A percentile compares a stretch with the other conserved stretches of the same genome.
Evolutionary conservation across 1,140 invertebrate genomes (phyloP).

Genomic region (Himalopsyche phryganea): DNA sequence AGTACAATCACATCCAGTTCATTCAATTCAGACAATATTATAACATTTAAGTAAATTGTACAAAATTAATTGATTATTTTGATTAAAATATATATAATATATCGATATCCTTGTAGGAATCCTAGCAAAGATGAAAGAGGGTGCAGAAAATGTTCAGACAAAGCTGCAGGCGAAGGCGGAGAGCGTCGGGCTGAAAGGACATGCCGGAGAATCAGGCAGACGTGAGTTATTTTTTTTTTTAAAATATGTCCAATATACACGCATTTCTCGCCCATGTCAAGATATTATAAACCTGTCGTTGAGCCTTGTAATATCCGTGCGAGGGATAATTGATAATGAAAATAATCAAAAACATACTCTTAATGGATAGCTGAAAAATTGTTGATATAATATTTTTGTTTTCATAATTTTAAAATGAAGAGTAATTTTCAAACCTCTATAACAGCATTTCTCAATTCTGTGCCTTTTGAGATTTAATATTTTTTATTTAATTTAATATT

Average conservation of each 20-base stretch:
- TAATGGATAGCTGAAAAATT: background rate
- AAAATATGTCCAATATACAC: too few species aligned
- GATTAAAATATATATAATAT: too few species aligned
- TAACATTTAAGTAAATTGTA: too few species aligned
- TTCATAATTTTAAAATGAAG: too few species aligned
- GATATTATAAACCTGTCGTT: too few species aligned
- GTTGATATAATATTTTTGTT: too few species aligned
- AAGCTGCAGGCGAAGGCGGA: slow-evolving; percentile 92
- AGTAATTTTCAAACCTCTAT: too few species aligned
- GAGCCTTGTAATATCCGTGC: background rate
- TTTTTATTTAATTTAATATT: background rate
- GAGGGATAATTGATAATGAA: background rate
- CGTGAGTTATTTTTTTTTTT: slow-evolving; percentile 48
- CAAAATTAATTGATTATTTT: too few species aligned
- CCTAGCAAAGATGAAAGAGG: slow-evolving; percentile 92
- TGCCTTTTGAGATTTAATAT: background rate
- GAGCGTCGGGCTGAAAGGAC: slow-evolving; percentile 56
- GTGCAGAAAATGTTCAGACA: slow-evolving; percentile 88
- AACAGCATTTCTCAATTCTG: too few species aligned
- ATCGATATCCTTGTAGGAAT: slow-evolving; percentile 65
- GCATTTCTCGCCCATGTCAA: too few species aligned
- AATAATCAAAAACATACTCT: background rate
- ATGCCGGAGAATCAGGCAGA: slow-evolving; percentile 54
- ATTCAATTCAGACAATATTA: too few species aligned
- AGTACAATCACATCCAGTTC: too few species aligned